Percentiles rank a stretch among this genome's conserved stretches.
Conservation (phyloP, 1,140 invertebrate genomes). For the Drosophila persimilis region DNA sequence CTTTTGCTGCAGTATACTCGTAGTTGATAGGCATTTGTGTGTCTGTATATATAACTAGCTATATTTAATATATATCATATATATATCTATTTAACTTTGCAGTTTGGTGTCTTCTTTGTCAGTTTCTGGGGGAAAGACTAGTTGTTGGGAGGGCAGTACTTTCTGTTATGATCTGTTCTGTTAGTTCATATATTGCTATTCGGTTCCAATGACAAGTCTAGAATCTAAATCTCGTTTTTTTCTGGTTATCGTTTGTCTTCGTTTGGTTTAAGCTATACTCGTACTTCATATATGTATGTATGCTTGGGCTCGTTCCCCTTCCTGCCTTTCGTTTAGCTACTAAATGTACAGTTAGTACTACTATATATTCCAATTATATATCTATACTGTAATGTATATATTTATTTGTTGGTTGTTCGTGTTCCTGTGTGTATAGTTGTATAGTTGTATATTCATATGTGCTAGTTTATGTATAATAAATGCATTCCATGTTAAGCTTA, state of each 20-base stretch:
- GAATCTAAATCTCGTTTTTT: slow-evolving; percentile 12
- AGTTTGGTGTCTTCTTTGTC: slow-evolving; percentile 53
- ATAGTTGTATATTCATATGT: slow-evolving; percentile 22
- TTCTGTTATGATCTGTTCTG: slow-evolving; percentile 20
- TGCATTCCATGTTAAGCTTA: slow-evolving; percentile 64
- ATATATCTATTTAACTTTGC: slow-evolving; percentile 48
- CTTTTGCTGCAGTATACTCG: slow-evolving; percentile 1
- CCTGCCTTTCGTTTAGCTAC: slow-evolving; percentile 66
- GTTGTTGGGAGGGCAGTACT: slow-evolving; percentile 50
- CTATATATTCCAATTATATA: slow-evolving; percentile 30
- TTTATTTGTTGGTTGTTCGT: slow-evolving; percentile 1
- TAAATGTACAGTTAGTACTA: slow-evolving; percentile 67
- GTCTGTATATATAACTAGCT: slow-evolving; percentile 33
- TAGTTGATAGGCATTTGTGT: slow-evolving; percentile 28
- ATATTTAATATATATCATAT: slow-evolving; percentile 35
- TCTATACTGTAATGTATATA: slow-evolving; percentile 2
- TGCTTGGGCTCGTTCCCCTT: neutral
- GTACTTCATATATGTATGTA: slow-evolving; percentile 19
- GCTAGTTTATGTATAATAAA: slow-evolving; percentile 51
- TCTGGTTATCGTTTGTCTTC: slow-evolving; percentile 19
- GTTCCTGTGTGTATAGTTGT: slow-evolving; percentile 5
- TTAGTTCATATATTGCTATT: slow-evolving; percentile 66
- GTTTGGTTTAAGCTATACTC: slow-evolving; percentile 36
- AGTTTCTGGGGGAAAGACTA: slow-evolving; percentile 8
- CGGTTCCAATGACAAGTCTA: slow-evolving; percentile 51